Conservation (phyloP, 2,113 vertebrate genomes). For the Ammodramus savannarum region DNA sequence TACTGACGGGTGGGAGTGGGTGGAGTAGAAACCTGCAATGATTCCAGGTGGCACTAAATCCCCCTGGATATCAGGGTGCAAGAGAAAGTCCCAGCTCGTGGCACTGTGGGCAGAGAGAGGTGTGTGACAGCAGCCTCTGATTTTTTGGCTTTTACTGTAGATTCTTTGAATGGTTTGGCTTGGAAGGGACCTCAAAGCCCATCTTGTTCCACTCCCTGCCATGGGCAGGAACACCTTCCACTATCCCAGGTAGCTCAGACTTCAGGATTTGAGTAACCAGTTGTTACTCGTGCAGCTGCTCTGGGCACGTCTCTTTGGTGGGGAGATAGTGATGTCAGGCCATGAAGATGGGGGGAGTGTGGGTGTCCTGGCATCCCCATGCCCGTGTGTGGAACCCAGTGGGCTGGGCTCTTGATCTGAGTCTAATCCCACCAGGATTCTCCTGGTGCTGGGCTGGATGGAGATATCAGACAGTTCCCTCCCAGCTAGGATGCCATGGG, state of each 20-base stretch:
- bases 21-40: not conserved
- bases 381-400: accelerated
- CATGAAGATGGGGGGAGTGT: not conserved
- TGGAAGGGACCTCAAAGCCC: not conserved
- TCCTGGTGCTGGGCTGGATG: not conserved
- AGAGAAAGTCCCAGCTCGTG: not conserved
- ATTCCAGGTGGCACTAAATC: not conserved
- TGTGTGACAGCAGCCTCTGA: not conserved
- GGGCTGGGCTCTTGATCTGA: not conserved
- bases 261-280: not conserved
- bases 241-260: not conserved
- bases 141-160: not conserved
- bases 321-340: not conserved
- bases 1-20: not conserved
- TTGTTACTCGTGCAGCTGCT: not conserved
- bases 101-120: not conserved
- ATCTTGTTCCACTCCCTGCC: not conserved
- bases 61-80: accelerated
- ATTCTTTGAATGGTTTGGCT: not conserved
- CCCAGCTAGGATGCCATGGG: not conserved
- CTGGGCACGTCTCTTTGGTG: not conserved
- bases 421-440: not conserved
- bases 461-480: not conserved
- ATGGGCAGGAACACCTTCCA: not conserved
- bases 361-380: accelerated